These are phyloP conservation scores for Heliothis subflexa DNA, from an alignment of 1,140 invertebrate genomes.

Conservation along the genomic window DNA sequence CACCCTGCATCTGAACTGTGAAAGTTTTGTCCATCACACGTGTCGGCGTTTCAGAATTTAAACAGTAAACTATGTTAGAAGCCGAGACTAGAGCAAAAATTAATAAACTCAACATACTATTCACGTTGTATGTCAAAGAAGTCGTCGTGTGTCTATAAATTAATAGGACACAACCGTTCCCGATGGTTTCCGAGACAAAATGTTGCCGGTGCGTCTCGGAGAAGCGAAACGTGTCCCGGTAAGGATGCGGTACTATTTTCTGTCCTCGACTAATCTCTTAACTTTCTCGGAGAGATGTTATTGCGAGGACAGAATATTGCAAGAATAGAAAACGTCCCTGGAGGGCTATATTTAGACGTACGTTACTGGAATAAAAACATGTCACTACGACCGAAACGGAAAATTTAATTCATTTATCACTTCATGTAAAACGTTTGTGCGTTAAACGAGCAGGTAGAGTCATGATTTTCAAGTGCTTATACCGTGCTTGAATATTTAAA, in stretches of 20 bases:
- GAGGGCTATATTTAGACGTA: constrained; percentile 20
- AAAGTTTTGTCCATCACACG: background rate
- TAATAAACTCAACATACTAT: constrained; percentile 59
- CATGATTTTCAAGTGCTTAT: background rate
- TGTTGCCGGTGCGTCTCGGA: constrained; percentile 56
- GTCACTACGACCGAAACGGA: background rate
- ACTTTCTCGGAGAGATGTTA: constrained; percentile 17
- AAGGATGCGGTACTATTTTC: constrained; percentile 44
- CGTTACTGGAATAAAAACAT: constrained; percentile 6
- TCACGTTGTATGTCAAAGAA: constrained; percentile 9
- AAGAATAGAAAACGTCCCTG: constrained; percentile 35
- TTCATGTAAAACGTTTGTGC: constrained; percentile 18
- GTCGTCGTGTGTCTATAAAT: constrained; percentile 43
- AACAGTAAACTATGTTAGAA: constrained; percentile 38
- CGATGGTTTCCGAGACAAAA: constrained; percentile 64
- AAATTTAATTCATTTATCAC: constrained; percentile 5
- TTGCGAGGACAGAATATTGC: constrained; percentile 18
- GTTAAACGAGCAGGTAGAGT: background rate
- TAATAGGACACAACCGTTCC: constrained; percentile 62
- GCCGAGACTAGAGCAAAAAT: constrained; percentile 6
- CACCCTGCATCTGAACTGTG: constrained; percentile 44
- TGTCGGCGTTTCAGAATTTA: constrained; percentile 19
- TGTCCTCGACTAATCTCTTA: background rate
- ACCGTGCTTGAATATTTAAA: constrained; percentile 11
- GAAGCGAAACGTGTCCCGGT: constrained; percentile 21